These are phyloP conservation scores for Bettongia penicillata DNA, from an alignment of 2,113 vertebrate genomes.

Conservation along the genomic window DNA sequence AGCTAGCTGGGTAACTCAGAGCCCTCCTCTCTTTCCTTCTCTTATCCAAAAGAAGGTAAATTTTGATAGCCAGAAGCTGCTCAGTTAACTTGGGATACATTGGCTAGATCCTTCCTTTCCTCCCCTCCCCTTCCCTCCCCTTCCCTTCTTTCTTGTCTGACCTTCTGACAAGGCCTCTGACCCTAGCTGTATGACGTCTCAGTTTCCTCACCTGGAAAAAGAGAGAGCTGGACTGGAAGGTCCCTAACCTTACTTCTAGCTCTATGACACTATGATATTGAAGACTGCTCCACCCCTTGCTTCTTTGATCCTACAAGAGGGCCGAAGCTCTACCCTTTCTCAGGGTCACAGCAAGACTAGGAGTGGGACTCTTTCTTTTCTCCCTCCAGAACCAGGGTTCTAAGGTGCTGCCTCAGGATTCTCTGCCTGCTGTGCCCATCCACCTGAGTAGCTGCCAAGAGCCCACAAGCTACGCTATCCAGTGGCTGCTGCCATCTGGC, in stretches of 20 bases:
- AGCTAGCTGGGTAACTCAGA: no score
- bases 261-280: background rate
- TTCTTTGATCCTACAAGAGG: background rate
- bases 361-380: background rate
- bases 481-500: background rate
- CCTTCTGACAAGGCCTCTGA: no score
- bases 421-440: background rate
- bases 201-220: background rate
- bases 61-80: no score
- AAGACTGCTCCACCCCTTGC: background rate
- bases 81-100: no score
- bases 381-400: background rate
- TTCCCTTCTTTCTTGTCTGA: no score
- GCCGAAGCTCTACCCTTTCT: background rate
- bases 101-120: no score
- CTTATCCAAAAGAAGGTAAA: no score
- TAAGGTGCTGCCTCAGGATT: background rate
- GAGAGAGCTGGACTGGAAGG: background rate
- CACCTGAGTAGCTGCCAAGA: background rate
- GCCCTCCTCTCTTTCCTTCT: no score
- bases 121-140: no score
- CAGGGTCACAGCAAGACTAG: rapidly evolving
- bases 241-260: background rate
- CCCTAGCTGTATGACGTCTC: background rate
- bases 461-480: background rate